Base-by-base conservation (phyloP, 2,888 invertebrate species). In the Rotaria macrura region DNA sequence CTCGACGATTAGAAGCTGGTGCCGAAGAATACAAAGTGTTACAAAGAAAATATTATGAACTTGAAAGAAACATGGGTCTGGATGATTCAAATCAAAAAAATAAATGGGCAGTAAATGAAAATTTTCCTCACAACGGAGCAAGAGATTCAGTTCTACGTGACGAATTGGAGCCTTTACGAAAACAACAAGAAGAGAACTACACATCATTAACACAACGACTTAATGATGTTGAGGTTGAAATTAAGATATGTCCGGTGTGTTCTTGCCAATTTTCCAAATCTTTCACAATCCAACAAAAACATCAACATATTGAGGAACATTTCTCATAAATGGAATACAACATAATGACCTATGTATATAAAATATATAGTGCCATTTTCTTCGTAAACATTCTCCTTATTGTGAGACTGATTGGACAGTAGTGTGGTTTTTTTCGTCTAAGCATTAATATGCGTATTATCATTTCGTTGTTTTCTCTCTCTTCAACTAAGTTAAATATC, bases 11-110 rank as follows among this genome's bases (percentile, higher is more conserved):
- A n/a, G 2, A 23, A n/a, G 12, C 7, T n/a, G 79, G 25, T 25
- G 79, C 40, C 43, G 20, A 40, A n/a, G 79, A 79, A 79, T 79
- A 79, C n/a, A 79, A 79, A 79, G n/a, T 25, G 25, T 43, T 79
- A 43, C 43, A 3, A 12, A 40, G 40, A 6, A 79, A 79, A 79
- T 40, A 25, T 43, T 0, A 9, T 12, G 25, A 6, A 17, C 40
- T 43, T 7, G 40, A 74, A 74, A 40, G 17, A 5, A 65, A 65
- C 14, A 9, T 34, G 14, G 29, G 14, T 34, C 29, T 14, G 1
- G 34, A 34, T 14, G 1, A 79, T 5, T 0, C 23, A 34, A 17
- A 29, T 5, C 2, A 17, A 79, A 40, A 25, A 43, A n/a, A n/a
- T n/a, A n/a, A n/a, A n/a, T n/a, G n/a, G n/a, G 2, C 17, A 43